A percentile compares a stretch with the other conserved stretches of the same genome.
Conservation (phyloP, 2,113 vertebrate species). For the Phaethornis superciliosus region DNA sequence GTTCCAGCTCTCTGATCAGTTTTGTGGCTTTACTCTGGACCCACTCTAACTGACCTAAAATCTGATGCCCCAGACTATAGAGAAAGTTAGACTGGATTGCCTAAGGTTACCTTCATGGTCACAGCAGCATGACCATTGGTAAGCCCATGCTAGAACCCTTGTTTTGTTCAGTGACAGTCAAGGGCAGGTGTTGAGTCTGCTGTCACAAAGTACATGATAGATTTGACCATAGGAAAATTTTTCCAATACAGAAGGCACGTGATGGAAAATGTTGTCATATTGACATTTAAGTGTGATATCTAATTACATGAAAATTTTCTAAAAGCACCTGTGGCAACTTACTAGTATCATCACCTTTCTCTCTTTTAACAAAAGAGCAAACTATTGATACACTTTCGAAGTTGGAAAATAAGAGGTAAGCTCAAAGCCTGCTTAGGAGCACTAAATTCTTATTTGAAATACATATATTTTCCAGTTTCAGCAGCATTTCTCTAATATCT, state of each 20-base stretch:
- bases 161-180: neutral
- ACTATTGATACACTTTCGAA: neutral
- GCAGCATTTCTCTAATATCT: neutral
- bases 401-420: neutral
- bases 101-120: neutral
- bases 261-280: neutral
- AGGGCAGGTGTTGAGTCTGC: neutral
- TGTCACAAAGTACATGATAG: fast-evolving
- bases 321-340: neutral
- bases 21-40: neutral
- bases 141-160: neutral
- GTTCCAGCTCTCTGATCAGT: neutral
- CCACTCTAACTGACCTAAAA: neutral
- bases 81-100: neutral
- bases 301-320: neutral
- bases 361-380: neutral
- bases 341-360: neutral
- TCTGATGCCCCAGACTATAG: neutral
- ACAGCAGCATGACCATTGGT: neutral
- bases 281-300: neutral
- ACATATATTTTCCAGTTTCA: neutral
- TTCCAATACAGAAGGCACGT: neutral
- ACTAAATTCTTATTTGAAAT: neutral
- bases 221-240: neutral
- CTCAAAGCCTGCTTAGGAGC: neutral